A percentile compares a stretch with the other conserved stretches of the same genome.
These are phyloP conservation scores for Glandiceps talaboti DNA, from an alignment of 53 echinoderm and acorn worm genomes.

Conservation along the genomic window DNA sequence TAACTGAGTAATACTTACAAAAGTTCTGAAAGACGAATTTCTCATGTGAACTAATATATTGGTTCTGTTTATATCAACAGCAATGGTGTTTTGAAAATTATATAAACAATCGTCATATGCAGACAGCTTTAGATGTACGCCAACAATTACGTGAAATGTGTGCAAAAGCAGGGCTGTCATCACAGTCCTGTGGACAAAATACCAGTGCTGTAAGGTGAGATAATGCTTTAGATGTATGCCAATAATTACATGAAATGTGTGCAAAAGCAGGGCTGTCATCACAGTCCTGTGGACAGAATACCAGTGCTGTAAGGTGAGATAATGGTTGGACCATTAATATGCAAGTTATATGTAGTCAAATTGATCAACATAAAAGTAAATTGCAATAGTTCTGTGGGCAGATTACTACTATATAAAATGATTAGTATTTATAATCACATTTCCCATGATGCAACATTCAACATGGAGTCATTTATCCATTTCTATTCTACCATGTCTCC, in stretches of 20 bases:
- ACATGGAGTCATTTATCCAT: no score
- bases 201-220: constrained; percentile 64
- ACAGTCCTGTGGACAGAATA: constrained; percentile 75
- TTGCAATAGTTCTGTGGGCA: constrained; percentile 65
- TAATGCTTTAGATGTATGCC: constrained; percentile 4
- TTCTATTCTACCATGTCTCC: no score
- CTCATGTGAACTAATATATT: no score
- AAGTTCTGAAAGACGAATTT: no score
- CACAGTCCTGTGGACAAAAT: constrained; percentile 76
- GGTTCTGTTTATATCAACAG: no score
- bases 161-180: constrained; percentile 40
- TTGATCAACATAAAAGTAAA: constrained; percentile 54
- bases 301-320: constrained; percentile 59
- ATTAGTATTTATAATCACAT: no score
- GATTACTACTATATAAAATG: no score
- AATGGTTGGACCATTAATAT: no score
- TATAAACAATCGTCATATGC: constrained; percentile 68
- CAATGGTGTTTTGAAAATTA: constrained; percentile 93
- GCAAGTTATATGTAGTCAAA: constrained; percentile 65
- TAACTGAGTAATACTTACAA: no score
- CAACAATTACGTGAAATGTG: constrained; percentile 81
- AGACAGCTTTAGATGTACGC: constrained; percentile 66
- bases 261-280: constrained; percentile 46
- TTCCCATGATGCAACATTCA: no score
- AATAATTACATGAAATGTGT: constrained; percentile 76